phyloP scores from a whole-genome alignment of 2,113 vertebrate genomes.

The Donacobius atricapilla region DNA sequence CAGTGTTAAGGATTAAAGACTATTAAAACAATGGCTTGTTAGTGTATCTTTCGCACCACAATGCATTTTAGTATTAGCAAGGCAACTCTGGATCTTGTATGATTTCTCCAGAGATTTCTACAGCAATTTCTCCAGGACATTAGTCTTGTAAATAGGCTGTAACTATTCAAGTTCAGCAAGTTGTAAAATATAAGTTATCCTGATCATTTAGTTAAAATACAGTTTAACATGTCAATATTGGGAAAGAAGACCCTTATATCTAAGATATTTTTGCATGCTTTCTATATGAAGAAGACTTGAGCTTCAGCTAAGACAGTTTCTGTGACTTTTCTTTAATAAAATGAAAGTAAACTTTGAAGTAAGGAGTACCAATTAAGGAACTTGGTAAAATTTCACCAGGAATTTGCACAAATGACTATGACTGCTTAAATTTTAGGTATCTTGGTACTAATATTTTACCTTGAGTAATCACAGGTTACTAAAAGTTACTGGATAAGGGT shows the following conservation, averaged over 20 bases:
- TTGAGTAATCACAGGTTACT: not conserved
- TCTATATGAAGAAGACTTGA: not conserved
- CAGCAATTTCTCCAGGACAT: not conserved
- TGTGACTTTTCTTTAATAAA: not conserved
- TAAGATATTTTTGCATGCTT: not conserved
- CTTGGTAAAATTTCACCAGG: not conserved
- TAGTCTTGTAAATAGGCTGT: not conserved
- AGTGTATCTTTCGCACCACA: not conserved
- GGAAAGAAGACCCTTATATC: not conserved
- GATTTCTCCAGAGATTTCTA: too few relatives aligned
- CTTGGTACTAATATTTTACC: not conserved
- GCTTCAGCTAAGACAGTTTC: not conserved
- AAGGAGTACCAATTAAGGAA: not conserved
- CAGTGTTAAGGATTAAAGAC: not conserved
- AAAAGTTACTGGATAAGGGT: not conserved
- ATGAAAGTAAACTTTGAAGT: not conserved
- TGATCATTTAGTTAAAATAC: not conserved
- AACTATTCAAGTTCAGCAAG: not conserved
- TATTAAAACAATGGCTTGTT: not conserved
- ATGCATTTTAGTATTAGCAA: not conserved
- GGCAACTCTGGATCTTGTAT: not conserved
- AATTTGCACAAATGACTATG: not conserved
- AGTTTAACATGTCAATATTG: not conserved
- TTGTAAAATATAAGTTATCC: not conserved
- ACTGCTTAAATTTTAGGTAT: not conserved